Evolutionary conservation across 1,140 invertebrate genomes (phyloP).

Genomic region (Cyrtorhinus lividipennis): DNA sequence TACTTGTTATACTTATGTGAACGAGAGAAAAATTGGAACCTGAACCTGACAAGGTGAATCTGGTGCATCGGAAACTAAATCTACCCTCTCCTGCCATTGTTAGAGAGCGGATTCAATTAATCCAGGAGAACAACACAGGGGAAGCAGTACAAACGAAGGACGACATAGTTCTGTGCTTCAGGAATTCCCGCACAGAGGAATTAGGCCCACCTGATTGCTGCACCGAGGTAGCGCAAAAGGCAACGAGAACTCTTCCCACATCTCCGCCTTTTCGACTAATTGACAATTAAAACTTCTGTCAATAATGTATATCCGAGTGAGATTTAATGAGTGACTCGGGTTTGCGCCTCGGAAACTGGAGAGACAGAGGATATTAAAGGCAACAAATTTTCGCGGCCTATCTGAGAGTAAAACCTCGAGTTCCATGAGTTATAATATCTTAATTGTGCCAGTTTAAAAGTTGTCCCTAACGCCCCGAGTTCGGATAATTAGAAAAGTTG

Average conservation of each 20-base stretch:
- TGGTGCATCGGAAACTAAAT: too few relatives aligned
- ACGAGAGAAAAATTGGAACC: too few relatives aligned
- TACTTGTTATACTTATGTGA: too few relatives aligned
- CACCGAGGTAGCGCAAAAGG: too few relatives aligned
- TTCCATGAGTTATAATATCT: not conserved
- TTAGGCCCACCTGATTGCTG: too few relatives aligned
- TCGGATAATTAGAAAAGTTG: not conserved
- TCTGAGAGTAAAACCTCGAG: not conserved
- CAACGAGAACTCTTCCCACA: not conserved
- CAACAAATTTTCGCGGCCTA: not conserved
- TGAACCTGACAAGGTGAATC: too few relatives aligned
- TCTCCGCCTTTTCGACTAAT: not conserved
- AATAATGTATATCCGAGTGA: not conserved
- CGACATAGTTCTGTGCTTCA: too few relatives aligned
- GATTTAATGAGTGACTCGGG: not conserved
- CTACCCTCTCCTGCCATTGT: too few relatives aligned
- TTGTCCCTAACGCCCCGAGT: not conserved
- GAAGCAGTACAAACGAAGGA: too few relatives aligned
- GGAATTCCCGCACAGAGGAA: too few relatives aligned
- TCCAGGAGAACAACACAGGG: too few relatives aligned
- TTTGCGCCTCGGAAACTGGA: not conserved
- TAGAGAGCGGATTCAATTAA: too few relatives aligned
- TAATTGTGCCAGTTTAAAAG: not conserved
- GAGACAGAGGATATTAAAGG: not conserved
- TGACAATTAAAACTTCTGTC: not conserved